Evolutionary conservation across 1,140 invertebrate species (phyloP).

Genomic region (Heliconius hewitsoni): DNA sequence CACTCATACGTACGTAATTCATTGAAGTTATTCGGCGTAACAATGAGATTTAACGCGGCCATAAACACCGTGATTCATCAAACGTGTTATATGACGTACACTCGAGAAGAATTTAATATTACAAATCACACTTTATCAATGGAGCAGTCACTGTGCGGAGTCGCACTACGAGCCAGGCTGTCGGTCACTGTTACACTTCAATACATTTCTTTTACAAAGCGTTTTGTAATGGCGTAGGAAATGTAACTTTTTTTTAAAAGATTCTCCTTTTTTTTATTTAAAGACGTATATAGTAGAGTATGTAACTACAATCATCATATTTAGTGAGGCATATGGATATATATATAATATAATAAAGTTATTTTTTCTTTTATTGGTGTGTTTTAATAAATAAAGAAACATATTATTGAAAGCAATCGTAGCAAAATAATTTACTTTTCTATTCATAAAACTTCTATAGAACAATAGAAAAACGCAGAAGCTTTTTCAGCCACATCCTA

Average conservation of each 20-base stretch:
- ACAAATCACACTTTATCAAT: constrained; percentile 9
- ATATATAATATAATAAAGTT: too few relatives aligned
- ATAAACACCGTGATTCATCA: constrained; percentile 32
- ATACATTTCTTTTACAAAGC: neutral
- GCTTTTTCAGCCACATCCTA: constrained; percentile 27
- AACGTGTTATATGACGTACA: constrained; percentile 22
- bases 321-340: too few relatives aligned
- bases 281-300: too few relatives aligned
- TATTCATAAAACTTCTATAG: neutral
- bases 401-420: too few relatives aligned
- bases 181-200: constrained; percentile 1
- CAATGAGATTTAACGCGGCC: constrained; percentile 26
- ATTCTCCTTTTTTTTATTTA: too few relatives aligned
- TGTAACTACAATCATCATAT: too few relatives aligned
- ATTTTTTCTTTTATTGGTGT: too few relatives aligned
- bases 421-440: neutral
- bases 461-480: constrained; percentile 11
- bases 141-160: neutral
- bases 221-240: neutral
- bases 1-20: constrained; percentile 21
- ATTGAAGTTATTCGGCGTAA: constrained; percentile 27
- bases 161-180: neutral
- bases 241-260: neutral
- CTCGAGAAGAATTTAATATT: constrained; percentile 18
- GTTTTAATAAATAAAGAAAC: too few relatives aligned